Evolutionary conservation across 1,140 invertebrate genomes (phyloP).

Genomic region (Brachionus sp.): DNA sequence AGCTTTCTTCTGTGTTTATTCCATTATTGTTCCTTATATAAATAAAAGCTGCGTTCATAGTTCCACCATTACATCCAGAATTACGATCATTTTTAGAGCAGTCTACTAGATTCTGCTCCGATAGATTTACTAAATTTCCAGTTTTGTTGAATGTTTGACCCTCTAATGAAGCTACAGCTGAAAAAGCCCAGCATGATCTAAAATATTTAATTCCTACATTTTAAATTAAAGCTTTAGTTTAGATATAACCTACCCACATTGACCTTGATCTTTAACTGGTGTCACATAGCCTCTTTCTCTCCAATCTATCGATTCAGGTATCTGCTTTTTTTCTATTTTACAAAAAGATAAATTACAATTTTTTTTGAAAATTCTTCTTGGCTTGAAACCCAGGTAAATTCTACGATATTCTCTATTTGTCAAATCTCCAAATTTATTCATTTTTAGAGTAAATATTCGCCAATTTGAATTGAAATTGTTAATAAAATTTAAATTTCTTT

Average conservation of each 20-base stretch:
- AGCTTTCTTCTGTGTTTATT: slow-evolving; percentile 3
- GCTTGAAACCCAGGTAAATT: not conserved
- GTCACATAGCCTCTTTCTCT: slow-evolving; percentile 1
- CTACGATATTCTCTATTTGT: slow-evolving; percentile 5
- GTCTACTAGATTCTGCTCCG: slow-evolving; percentile 54
- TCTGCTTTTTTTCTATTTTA: not conserved
- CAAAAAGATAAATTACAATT: not conserved
- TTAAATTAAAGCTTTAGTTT: not conserved
- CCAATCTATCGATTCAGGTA: slow-evolving; percentile 34
- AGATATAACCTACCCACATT: not conserved
- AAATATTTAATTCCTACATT: not conserved
- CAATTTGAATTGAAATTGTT: slow-evolving; percentile 51
- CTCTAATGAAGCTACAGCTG: slow-evolving; percentile 50
- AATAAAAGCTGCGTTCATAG: slow-evolving; percentile 55
- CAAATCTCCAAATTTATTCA: slow-evolving; percentile 55
- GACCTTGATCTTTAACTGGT: slow-evolving; percentile 23
- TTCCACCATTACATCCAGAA: slow-evolving; percentile 54
- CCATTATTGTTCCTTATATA: slow-evolving; percentile 50
- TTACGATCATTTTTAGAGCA: slow-evolving; percentile 50
- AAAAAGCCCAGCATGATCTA: slow-evolving; percentile 40
- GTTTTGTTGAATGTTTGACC: slow-evolving; percentile 50
- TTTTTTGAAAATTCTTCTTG: not conserved
- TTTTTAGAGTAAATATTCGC: slow-evolving; percentile 51
- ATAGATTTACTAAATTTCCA: slow-evolving; percentile 49
- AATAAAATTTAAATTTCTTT: slow-evolving; percentile 51